Evolutionary conservation across 2,113 vertebrate species (phyloP), one percentile per base, ranked within the genome.

Genomic region (Phyllostomus discolor): DNA sequence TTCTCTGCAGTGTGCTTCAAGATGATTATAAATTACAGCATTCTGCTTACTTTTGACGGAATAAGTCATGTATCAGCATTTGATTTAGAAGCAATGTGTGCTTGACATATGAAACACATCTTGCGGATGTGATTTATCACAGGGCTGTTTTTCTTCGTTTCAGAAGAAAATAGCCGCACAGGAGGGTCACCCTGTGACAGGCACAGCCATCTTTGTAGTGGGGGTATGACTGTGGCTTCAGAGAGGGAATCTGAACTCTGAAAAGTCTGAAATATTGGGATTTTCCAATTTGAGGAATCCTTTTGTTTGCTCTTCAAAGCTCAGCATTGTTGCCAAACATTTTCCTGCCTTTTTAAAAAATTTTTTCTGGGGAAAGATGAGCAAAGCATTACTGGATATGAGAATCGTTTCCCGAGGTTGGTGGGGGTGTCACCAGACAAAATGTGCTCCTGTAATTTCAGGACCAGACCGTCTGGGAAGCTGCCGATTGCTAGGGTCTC

Each of bases 1-100:
- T 98, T 98, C 62, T 0, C 97, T 95, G 95, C 98, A 98, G 93
- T 98, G 88, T 93, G 97, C 97, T 97, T 98, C 95, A 66, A 96
- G 97, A 98, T 3, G 46, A 98, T 98, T 98, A 98, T 97, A 98
- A 98, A 98, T 98, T 98, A 98, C 69, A 98, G 88, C 92, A 97
- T 98, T 98, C 98, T 98, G 98, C 98, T 98, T 98, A 98, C 97
- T 98, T 98, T 98, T 98, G 98, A 98, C 92, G 97, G 98, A 98
- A 98, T 96, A 98, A 98, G 97, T 97, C 97, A 98, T 97, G 97
- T 98, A 98, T 97, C 98, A 98, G 95, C 97, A 96, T 98, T 98
- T 98, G 98, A 98, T 98, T 98, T 98, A 98, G 97, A 98, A 98
- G 95, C 97, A 98, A 97, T 96, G 64, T 98, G 97, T 96, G 94